phyloP scores from a whole-genome alignment of 1,140 invertebrate species.

The Eurosta solidaginis region DNA sequence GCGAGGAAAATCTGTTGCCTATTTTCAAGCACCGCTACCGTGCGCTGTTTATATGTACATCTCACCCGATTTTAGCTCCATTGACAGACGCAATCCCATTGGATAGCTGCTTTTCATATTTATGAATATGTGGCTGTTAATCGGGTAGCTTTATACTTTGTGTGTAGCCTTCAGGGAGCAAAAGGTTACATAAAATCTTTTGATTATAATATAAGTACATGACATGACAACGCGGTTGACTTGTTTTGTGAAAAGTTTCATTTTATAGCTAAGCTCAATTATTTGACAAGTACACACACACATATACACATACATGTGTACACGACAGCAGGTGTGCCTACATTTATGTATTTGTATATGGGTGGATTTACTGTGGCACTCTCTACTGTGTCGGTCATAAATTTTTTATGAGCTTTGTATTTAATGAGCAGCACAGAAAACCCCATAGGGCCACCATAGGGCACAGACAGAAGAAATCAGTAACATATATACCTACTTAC shows the following conservation, averaged over 20 bases:
- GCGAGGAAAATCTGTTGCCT: too few relatives aligned
- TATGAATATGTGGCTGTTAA: too few relatives aligned
- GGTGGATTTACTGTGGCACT: neutral
- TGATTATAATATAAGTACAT: slow-evolving; percentile 29
- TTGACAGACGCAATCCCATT: too few relatives aligned
- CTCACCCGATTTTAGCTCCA: too few relatives aligned
- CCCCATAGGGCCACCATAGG: neutral
- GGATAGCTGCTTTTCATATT: too few relatives aligned
- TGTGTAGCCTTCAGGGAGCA: neutral
- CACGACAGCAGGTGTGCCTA: neutral
- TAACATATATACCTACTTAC: neutral
- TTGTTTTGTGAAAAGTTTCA: slow-evolving; percentile 22
- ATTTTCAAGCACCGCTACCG: too few relatives aligned
- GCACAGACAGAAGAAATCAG: neutral
- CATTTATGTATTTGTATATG: neutral
- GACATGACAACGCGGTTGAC: slow-evolving; percentile 24
- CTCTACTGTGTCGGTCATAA: neutral
- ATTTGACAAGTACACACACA: neutral
- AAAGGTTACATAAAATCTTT: slow-evolving; percentile 26
- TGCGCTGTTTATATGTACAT: too few relatives aligned
- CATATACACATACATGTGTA: neutral
- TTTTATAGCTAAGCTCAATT: too few relatives aligned
- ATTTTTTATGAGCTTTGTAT: slow-evolving; percentile 20
- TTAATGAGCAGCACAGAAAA: slow-evolving; percentile 18
- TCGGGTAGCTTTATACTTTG: too few relatives aligned